Conservation (phyloP, 2,797 vertebrate genomes). For the Sebastes iracundus region DNA sequence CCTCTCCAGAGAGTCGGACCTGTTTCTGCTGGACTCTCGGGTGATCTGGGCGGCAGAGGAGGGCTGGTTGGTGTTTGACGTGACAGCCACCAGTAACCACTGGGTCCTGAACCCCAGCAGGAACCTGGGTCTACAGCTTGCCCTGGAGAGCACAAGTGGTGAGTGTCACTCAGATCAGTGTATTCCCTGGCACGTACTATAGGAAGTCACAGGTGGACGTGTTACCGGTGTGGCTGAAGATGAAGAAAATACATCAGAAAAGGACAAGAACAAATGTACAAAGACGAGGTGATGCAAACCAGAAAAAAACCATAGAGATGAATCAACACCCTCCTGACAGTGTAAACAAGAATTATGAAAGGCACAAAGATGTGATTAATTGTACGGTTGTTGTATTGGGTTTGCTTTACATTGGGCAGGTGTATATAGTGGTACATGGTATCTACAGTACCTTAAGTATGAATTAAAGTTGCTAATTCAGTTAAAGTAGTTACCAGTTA, state of each 20-base stretch:
- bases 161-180: conserved; percentile 54
- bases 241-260: neutral
- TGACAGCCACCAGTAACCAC: conserved; percentile 97
- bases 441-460: neutral
- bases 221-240: neutral
- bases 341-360: neutral
- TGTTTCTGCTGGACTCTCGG: conserved; percentile 93
- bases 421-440: neutral
- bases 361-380: neutral
- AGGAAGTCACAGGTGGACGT: neutral
- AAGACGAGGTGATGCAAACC: neutral
- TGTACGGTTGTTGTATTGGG: neutral
- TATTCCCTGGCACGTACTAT: neutral
- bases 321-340: neutral
- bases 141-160: conserved; percentile 91
- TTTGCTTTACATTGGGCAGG: neutral
- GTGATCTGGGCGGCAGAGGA: conserved; percentile 97
- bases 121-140: conserved; percentile 95
- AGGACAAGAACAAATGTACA: neutral
- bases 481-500: neutral
- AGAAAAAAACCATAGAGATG: neutral
- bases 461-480: neutral
- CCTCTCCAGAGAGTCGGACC: conserved; percentile 89
- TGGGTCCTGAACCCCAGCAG: conserved; percentile 96
- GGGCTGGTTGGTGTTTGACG: conserved; percentile 97